Conservation (phyloP, 1,140 invertebrate genomes). For the Drosophila carrolli region DNA sequence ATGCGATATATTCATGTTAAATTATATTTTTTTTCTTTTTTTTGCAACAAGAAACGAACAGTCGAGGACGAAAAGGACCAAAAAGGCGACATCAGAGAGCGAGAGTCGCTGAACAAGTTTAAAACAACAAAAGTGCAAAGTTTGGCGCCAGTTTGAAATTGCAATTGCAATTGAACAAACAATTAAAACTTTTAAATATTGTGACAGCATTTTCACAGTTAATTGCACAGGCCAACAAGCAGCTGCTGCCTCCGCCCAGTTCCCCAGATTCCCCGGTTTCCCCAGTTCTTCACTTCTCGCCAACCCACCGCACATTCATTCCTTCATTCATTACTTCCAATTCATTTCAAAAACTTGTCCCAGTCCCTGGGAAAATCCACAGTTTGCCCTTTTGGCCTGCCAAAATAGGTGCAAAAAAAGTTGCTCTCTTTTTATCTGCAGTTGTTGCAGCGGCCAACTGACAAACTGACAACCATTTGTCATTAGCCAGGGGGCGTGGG, state of each 20-base stretch:
- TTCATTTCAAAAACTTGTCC: slow-evolving; percentile 58
- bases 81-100: slow-evolving; percentile 35
- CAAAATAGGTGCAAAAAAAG: slow-evolving; percentile 5
- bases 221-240: slow-evolving; percentile 62
- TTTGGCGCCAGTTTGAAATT: slow-evolving; percentile 51
- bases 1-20: slow-evolving; percentile 83
- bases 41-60: slow-evolving; percentile 20
- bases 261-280: not conserved
- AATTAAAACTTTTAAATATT: slow-evolving; percentile 83
- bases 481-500: slow-evolving; percentile 46
- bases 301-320: not conserved
- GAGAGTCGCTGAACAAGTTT: slow-evolving; percentile 39
- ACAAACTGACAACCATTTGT: slow-evolving; percentile 78
- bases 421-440: slow-evolving; percentile 36
- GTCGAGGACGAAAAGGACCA: not conserved
- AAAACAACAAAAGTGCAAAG: slow-evolving; percentile 40
- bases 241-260: slow-evolving; percentile 26
- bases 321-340: slow-evolving; percentile 67
- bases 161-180: slow-evolving; percentile 76
- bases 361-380: slow-evolving; percentile 7
- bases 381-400: slow-evolving; percentile 28
- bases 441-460: slow-evolving; percentile 53
- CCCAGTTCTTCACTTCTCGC: not conserved
- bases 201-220: slow-evolving; percentile 81
- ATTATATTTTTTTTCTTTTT: slow-evolving; percentile 54